phyloP scores from a whole-genome alignment of 2,888 invertebrate genomes.

The Agapostemon virescens region DNA sequence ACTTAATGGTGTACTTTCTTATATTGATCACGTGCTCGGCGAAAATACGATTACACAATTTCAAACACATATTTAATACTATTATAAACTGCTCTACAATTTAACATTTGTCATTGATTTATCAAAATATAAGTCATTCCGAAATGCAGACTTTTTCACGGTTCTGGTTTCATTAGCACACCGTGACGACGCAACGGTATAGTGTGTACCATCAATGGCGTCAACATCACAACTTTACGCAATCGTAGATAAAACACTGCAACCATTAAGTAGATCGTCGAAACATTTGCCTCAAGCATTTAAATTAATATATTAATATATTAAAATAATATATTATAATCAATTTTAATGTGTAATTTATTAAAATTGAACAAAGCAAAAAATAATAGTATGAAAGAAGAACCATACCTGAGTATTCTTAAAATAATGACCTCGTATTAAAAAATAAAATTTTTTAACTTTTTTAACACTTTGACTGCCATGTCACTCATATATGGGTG shows the following conservation, averaged over 20 bases:
- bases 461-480: no score
- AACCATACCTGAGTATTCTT: neutral
- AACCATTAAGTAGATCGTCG: no score
- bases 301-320: no score
- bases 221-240: constrained; percentile 3
- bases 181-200: constrained; percentile 75
- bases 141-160: constrained; percentile 11
- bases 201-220: constrained; percentile 63
- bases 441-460: no score
- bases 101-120: neutral
- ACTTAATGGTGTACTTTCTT: neutral
- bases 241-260: neutral
- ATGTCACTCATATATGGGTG: no score
- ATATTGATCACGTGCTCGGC: neutral
- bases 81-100: neutral
- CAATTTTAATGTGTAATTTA: neutral
- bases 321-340: no score
- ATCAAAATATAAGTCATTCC: constrained; percentile 15
- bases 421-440: neutral
- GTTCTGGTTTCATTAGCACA: constrained; percentile 62
- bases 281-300: neutral
- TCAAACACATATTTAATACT: neutral
- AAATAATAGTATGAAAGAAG: neutral
- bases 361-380: neutral
- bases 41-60: neutral